Conservation (phyloP, 2,113 vertebrate genomes). For the Deroptyus accipitrinus region DNA sequence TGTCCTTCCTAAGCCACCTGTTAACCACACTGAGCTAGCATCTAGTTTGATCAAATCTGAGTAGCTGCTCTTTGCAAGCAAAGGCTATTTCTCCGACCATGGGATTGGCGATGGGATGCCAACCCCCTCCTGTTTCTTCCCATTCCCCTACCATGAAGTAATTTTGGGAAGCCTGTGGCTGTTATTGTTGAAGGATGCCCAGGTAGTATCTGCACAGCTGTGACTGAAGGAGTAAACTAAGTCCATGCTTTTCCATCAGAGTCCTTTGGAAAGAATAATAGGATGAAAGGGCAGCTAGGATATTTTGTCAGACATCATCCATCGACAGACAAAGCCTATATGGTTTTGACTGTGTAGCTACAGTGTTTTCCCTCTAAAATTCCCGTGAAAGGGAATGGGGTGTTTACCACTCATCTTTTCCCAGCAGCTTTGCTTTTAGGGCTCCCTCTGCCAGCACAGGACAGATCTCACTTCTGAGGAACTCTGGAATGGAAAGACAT, state of each 20-base stretch:
- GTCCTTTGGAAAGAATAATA: not conserved
- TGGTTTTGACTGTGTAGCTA: not conserved
- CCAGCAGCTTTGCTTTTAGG: not conserved
- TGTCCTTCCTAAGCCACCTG: not conserved
- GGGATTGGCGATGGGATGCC: not conserved
- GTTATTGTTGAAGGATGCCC: not conserved
- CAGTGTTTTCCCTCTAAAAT: not conserved
- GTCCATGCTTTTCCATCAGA: not conserved
- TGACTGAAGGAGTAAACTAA: not conserved
- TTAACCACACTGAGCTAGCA: not conserved
- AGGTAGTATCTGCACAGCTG: not conserved
- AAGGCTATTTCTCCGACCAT: not conserved
- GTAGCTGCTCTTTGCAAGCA: not conserved
- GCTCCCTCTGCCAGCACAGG: not conserved
- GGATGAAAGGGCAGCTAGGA: not conserved
- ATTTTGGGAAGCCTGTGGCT: not conserved
- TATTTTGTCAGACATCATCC: not conserved
- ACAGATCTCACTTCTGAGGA: not conserved
- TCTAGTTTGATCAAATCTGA: not conserved
- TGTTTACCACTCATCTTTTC: not conserved
- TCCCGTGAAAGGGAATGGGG: rapidly evolving
- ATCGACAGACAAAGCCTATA: not conserved
- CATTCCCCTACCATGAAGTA: not conserved
- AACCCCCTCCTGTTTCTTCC: not conserved
- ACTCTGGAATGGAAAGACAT: not conserved